Conservation (phyloP, 2,888 invertebrate species). For the Drosophila algonquin region DNA sequence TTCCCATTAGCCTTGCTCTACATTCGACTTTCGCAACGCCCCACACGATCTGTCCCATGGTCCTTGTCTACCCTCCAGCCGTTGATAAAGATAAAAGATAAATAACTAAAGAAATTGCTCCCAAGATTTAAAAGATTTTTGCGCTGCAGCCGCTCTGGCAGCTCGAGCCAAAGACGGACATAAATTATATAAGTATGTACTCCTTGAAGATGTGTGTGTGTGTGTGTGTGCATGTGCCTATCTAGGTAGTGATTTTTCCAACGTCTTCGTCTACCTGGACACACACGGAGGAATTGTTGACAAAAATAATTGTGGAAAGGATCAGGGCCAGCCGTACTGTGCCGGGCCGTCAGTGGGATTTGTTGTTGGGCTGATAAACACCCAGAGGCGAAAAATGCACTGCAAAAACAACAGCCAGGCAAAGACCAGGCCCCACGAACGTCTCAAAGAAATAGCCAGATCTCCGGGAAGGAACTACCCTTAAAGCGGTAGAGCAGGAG, state of each 20-base stretch:
- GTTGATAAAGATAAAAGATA: constrained; percentile 41
- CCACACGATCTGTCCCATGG: constrained; percentile 19
- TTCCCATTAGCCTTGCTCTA: constrained; percentile 60
- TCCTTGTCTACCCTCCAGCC: neutral
- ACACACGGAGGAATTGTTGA: constrained; percentile 54
- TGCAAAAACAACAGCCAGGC: constrained; percentile 59
- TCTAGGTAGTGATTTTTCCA: constrained; percentile 63
- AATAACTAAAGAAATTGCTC: constrained; percentile 47
- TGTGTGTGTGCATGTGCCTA: neutral
- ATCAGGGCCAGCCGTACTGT: constrained; percentile 51
- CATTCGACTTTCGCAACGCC: constrained; percentile 60
- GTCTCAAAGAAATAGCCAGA: constrained; percentile 13
- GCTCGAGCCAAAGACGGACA: constrained; percentile 56
- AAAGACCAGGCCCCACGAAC: constrained; percentile 3
- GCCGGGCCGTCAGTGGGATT: constrained; percentile 51
- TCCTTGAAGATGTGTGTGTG: constrained; percentile 3
- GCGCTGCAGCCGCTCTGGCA: constrained; percentile 45
- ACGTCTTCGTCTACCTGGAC: constrained; percentile 58
- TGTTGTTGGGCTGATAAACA: constrained; percentile 58
- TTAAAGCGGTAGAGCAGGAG: constrained; percentile 1
- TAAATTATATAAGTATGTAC: constrained; percentile 14
- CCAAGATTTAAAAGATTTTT: constrained; percentile 24
- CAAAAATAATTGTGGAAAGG: constrained; percentile 74
- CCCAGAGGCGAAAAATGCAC: constrained; percentile 55
- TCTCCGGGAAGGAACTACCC: constrained; percentile 41